Evolutionary conservation across 2,797 vertebrate species (phyloP), one percentile per base, ranked within the genome.

Genomic region (Pachyuromys duprasi): DNA sequence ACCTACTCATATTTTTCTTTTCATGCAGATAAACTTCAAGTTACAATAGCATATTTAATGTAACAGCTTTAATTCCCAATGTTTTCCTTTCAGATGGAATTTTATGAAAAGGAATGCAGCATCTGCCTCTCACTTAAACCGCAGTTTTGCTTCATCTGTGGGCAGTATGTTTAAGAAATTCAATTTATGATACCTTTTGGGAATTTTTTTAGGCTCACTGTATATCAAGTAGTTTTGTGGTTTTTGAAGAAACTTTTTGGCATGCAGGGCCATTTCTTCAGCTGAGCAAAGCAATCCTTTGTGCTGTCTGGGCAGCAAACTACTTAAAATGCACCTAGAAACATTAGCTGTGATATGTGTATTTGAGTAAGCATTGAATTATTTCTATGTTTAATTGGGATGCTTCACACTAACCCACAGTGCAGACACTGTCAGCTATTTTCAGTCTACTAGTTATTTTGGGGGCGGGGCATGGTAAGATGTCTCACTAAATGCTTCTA

Each of bases 231-330:
- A 96, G 94, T 90, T 93, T 63, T 89, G 93, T 90, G 93, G 55
- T 76, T 96, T 97, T 96, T 84, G 78, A 96, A 91, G 81, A 45
- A 94, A 96, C 36, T 67, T 93, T 89, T 95, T 97, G 95, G 69
- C 86, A 97, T 96, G 95, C 95, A 89, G 69, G 83, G 26, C 72
- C 93, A 93, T 91, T 86, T 93, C 79, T 72, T 63, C 17, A 63
- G 67, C 76, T 88, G 28, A 86, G 89, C 26, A 93, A 94, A 90
- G 89, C 94, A 94, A 60, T 91, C 18, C 28, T 92, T 86, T 57
- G 60, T 81, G 94, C 57, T 95, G 95, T 89, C 42, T 82, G 39
- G 57, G 78, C 69, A 96, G 33, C 13, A 81, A 70, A 60, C 39
- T 95, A 39, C 78, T 96, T 95, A 93, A 95, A 95, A 97, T 97